Base-by-base conservation (phyloP, 1,140 invertebrate species). In the Carcinoscorpius rotundicauda region DNA sequence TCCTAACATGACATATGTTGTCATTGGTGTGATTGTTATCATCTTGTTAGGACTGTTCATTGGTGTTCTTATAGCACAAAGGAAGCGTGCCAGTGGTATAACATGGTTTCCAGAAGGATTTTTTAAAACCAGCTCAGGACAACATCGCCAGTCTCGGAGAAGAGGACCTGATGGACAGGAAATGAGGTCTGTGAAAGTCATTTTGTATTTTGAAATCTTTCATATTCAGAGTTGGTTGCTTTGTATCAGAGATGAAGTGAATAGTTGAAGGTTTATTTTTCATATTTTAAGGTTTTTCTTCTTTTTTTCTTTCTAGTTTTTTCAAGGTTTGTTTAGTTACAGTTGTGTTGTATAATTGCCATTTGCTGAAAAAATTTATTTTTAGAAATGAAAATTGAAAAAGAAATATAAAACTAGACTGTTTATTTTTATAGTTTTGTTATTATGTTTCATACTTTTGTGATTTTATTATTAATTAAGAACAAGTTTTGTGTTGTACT, bases 51-150 rank as follows among this genome's bases (percentile, higher is more conserved):
- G 85, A 1, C 82, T 87, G 6, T 78, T 89, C 1, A 89, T 88
- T 10, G 86, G 94, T 4, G 76, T 93, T 1, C 83, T 92, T 0
- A 88, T 85, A 0, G 65, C 65, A 5, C 68, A 71, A 10, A 64
- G 66, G 49, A 71, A 71, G 59, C 51, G 88, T 3, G 89, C 91
- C 0, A 82, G 86, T n/a, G 93, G 92, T 1, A 87, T 93, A 9
- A 97, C 93, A 0, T 98, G 95, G 95, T 97, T 97, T 81, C 95
- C 94, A 0, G 93, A 97, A 79, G 93, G 93, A 3, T 97, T 97
- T 73, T 82, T 91, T 6, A 77, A 86, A 0, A 74, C 72, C 9
- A 72, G 68, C 60, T 57, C 63, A 52, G 63, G 67, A 10, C 52
- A 69, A 50, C 64, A 68, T 0, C 69, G 69, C 49, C 69, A 70